phyloP scores from a whole-genome alignment of 1,140 invertebrate species.

The Mamestra configurata region DNA sequence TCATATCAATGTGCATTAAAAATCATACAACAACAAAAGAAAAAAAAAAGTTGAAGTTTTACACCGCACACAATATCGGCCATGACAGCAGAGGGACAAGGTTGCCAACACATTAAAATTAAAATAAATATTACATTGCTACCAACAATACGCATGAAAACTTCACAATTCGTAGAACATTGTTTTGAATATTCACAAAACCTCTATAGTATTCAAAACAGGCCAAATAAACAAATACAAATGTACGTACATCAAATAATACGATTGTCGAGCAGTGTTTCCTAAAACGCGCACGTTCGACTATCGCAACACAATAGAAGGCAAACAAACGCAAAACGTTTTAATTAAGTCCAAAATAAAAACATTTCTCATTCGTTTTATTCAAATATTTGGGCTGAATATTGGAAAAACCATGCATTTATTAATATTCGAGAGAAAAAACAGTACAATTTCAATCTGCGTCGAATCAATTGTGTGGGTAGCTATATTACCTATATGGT shows the following conservation, averaged over 20 bases:
- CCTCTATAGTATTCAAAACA: no score
- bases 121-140: no score
- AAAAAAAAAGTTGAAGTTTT: no score
- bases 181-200: no score
- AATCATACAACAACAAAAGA: no score
- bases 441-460: background rate
- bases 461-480: background rate
- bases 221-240: no score
- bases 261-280: conserved; percentile 1
- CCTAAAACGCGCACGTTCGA: conserved; percentile 9
- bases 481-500: background rate
- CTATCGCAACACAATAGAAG: conserved; percentile 15
- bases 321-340: conserved; percentile 31
- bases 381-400: conserved; percentile 14
- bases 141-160: no score
- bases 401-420: conserved; percentile 27
- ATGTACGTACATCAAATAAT: background rate
- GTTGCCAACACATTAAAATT: no score
- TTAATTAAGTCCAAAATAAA: conserved; percentile 36
- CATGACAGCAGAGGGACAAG: no score
- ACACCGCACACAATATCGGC: no score
- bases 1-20: no score
- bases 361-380: background rate
- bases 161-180: no score
- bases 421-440: conserved; percentile 7